phyloP scores from a whole-genome alignment of 2,888 invertebrate species.

The Cryptocephalus primarius region DNA sequence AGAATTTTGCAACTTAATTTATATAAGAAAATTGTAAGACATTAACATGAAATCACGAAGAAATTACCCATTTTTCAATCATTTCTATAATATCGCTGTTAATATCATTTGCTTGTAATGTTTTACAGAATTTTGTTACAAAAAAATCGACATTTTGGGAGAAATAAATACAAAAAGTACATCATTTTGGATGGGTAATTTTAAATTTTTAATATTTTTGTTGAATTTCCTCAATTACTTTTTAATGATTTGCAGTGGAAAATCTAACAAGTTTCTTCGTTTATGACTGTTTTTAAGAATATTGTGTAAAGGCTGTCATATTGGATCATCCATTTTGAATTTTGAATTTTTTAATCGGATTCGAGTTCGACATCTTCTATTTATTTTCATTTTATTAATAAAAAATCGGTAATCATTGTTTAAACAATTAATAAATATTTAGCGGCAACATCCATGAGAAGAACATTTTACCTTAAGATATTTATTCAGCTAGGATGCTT shows the following conservation, averaged over 20 bases:
- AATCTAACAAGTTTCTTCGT: background rate
- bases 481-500: too few species aligned
- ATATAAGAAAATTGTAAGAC: too few species aligned
- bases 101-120: background rate
- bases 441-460: background rate
- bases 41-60: too few species aligned
- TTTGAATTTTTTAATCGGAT: background rate
- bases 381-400: background rate
- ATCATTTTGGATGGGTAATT: background rate
- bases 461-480: background rate
- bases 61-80: too few species aligned
- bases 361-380: background rate
- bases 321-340: too few species aligned
- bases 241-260: background rate
- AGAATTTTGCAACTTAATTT: too few species aligned
- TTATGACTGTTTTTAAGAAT: background rate
- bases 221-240: too few species aligned
- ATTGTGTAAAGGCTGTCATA: background rate
- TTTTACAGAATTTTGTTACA: background rate
- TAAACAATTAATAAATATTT: background rate
- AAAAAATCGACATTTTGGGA: too few species aligned
- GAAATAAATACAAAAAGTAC: too few species aligned
- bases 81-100: too few species aligned
- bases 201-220: background rate
- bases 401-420: background rate